Conservation (phyloP, 2,113 vertebrate species). For the Aegotheles bennettii region DNA sequence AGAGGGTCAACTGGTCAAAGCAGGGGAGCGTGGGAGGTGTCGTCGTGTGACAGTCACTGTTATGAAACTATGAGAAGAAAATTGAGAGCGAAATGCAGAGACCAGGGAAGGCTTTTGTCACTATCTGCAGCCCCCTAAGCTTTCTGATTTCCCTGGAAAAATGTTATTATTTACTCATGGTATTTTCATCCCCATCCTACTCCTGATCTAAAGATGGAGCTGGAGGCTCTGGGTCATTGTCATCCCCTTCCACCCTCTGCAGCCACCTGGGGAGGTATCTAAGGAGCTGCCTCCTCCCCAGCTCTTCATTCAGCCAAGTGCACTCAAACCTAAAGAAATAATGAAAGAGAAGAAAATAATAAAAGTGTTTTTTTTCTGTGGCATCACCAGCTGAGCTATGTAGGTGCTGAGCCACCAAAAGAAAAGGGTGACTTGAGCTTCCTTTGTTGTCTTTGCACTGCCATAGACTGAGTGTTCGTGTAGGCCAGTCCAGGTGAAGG, state of each 20-base stretch:
- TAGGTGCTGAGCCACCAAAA: neutral
- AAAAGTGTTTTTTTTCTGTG: neutral
- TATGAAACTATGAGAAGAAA: neutral
- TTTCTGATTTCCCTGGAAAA: neutral
- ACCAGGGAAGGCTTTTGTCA: neutral
- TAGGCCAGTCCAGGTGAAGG: neutral
- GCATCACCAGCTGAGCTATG: neutral
- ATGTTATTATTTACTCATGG: neutral
- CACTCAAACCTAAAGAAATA: neutral
- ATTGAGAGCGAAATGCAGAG: neutral
- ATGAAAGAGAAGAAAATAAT: neutral
- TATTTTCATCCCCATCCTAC: slow-evolving; percentile 48
- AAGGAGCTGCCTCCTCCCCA: slow-evolving; percentile 23
- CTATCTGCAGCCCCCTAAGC: neutral
- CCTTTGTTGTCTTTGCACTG: neutral
- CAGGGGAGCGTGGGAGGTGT: neutral
- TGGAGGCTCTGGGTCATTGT: neutral
- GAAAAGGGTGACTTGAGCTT: neutral
- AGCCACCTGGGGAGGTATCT: neutral
- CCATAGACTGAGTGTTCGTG: neutral
- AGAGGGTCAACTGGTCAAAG: neutral
- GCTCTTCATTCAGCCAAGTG: neutral
- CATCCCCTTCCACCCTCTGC: slow-evolving; percentile 7
- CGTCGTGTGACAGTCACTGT: neutral
- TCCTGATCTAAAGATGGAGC: slow-evolving; percentile 47